Evolutionary conservation across 2,113 vertebrate genomes (phyloP).

Genomic region (Caranx ignobilis): DNA sequence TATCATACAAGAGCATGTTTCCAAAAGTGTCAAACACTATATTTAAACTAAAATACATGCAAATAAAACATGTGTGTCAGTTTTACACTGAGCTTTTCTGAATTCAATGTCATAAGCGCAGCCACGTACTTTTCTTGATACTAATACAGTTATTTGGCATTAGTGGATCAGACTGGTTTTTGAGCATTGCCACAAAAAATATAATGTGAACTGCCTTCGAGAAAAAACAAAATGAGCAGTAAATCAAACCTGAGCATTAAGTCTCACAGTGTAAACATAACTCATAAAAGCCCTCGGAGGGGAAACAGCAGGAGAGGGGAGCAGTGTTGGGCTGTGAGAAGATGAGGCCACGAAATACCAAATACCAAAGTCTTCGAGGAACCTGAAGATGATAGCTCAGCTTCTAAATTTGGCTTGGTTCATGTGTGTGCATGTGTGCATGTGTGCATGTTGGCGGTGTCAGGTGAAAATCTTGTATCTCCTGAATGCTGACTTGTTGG

Average conservation of each 20-base stretch:
- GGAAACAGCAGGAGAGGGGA: slow-evolving; percentile 45
- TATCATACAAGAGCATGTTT: background rate
- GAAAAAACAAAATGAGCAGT: slow-evolving; percentile 27
- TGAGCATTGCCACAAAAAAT: slow-evolving; percentile 18
- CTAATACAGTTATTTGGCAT: slow-evolving; percentile 14
- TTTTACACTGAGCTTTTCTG: slow-evolving; percentile 4
- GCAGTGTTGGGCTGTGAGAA: slow-evolving; percentile 37
- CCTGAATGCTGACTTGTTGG: slow-evolving; percentile 12
- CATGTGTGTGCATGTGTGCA: slow-evolving; percentile 31
- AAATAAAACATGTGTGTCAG: slow-evolving; percentile 1
- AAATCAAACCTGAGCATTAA: slow-evolving; percentile 34
- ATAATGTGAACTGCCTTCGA: background rate
- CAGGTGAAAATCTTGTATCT: slow-evolving; percentile 31
- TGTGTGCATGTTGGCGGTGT: slow-evolving; percentile 22
- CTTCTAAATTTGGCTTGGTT: slow-evolving; percentile 62
- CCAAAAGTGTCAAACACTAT: background rate
- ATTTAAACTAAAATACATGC: slow-evolving; percentile 12
- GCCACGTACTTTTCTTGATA: background rate
- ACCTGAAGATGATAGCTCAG: slow-evolving; percentile 70
- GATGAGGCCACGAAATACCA: slow-evolving; percentile 60
- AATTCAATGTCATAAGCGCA: background rate
- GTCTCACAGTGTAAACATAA: slow-evolving; percentile 43
- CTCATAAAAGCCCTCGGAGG: slow-evolving; percentile 35
- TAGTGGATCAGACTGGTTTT: slow-evolving; percentile 15
- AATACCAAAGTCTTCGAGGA: slow-evolving; percentile 75